A percentile compares a stretch with the other conserved stretches of the same genome.
phyloP scores from a whole-genome alignment of 92 coral and sea anemone species.

The Actinostola sp. region DNA sequence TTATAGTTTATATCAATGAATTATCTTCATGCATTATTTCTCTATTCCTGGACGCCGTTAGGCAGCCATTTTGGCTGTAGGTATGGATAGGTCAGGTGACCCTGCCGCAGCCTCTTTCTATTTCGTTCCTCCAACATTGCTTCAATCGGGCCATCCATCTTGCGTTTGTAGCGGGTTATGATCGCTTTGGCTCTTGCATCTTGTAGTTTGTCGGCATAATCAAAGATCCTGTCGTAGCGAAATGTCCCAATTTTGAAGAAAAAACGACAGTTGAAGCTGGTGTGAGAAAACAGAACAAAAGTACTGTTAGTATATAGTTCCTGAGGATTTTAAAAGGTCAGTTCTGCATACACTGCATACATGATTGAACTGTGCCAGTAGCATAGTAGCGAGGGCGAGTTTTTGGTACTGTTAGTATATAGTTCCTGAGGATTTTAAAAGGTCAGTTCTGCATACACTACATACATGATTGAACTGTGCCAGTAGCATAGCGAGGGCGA shows the following conservation, averaged over 20 bases:
- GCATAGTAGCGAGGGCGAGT: neutral
- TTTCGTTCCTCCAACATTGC: constrained; percentile 19
- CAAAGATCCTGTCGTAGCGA: constrained; percentile 52
- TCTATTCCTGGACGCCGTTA: constrained; percentile 29
- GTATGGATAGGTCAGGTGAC: constrained; percentile 53
- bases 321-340: neutral
- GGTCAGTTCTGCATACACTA: neutral
- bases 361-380: neutral
- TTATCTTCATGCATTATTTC: neutral
- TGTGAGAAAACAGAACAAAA: neutral
- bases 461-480: neutral
- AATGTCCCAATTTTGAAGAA: neutral
- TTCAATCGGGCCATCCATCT: constrained; percentile 8
- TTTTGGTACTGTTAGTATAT: neutral
- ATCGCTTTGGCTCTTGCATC: constrained; percentile 35
- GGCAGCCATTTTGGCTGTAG: constrained; percentile 47
- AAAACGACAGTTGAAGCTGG: neutral
- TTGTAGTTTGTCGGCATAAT: constrained; percentile 31
- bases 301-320: neutral
- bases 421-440: neutral
- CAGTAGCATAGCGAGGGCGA: neutral
- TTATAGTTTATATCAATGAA: neutral
- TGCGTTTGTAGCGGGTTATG: constrained; percentile 11
- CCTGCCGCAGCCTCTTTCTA: constrained; percentile 9
- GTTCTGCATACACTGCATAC: neutral